phyloP scores from a whole-genome alignment of 2,113 vertebrate genomes.

The Phodopus roborovskii region DNA sequence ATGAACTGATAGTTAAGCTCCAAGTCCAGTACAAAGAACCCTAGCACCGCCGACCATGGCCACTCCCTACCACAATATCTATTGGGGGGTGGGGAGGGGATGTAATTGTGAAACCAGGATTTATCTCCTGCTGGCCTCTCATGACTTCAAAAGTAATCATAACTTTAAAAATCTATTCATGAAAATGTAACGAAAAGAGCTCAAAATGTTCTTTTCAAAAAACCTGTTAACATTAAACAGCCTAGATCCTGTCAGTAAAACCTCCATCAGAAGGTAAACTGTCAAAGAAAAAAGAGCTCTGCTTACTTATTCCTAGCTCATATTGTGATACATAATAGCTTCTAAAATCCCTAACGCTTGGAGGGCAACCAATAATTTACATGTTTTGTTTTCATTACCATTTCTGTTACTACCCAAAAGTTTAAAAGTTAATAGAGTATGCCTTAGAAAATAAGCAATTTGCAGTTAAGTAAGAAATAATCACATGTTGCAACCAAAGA shows the following conservation, averaged over 20 bases:
- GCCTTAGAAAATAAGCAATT: constrained; percentile 64
- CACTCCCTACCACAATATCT: not conserved
- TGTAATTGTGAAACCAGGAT: not conserved
- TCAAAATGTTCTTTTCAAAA: constrained; percentile 36
- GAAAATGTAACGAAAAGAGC: constrained; percentile 32
- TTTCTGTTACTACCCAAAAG: constrained; percentile 64
- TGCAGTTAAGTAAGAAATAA: constrained; percentile 60
- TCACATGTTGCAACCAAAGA: constrained; percentile 56
- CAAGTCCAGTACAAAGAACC: not conserved
- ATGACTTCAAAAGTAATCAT: not conserved
- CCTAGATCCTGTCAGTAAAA: constrained; percentile 14
- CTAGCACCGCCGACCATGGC: not conserved
- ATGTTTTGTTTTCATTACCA: constrained; percentile 61
- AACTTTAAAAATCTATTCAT: constrained; percentile 6
- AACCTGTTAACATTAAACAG: constrained; percentile 15
- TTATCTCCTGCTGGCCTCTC: not conserved
- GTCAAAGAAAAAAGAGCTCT: constrained; percentile 33
- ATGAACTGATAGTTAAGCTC: not conserved
- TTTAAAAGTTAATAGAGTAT: constrained; percentile 71
- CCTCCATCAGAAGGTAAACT: not conserved
- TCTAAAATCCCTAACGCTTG: constrained; percentile 43
- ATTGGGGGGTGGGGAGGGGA: too few relatives aligned
- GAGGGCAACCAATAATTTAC: constrained; percentile 62
- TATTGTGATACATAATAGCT: not conserved
- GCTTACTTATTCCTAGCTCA: constrained; percentile 8